phyloP scores from a whole-genome alignment of 2,888 invertebrate species.

The Brachypalpus laphriformis region DNA sequence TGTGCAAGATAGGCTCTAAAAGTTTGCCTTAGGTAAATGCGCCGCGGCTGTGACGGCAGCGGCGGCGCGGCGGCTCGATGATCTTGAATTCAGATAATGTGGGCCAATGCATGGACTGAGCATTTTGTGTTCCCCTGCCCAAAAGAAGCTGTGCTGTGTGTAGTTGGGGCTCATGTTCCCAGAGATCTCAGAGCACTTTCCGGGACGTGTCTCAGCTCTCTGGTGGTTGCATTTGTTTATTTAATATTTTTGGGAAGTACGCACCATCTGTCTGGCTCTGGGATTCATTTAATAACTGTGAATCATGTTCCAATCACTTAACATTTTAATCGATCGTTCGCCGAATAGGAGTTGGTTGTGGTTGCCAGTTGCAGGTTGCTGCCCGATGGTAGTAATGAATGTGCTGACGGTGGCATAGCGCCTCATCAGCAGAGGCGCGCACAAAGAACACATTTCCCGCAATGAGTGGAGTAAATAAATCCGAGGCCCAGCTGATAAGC shows the following conservation, averaged over 20 bases:
- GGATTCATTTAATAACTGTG: constrained; percentile 71
- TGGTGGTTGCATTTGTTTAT: constrained; percentile 51
- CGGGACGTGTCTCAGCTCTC: constrained; percentile 27
- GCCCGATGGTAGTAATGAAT: constrained; percentile 31
- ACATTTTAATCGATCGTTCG: constrained; percentile 72
- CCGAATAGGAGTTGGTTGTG: constrained; percentile 32
- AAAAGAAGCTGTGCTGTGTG: constrained; percentile 53
- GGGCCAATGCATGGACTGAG: constrained; percentile 65
- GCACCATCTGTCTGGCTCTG: constrained; percentile 49
- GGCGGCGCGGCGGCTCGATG: constrained; percentile 48
- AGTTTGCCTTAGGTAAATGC: constrained; percentile 69
- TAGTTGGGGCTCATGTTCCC: constrained; percentile 33
- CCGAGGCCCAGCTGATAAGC: constrained; percentile 62
- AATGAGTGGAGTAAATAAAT: constrained; percentile 62
- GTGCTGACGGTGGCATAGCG: constrained; percentile 58
- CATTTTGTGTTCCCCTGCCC: constrained; percentile 48
- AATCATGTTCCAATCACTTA: constrained; percentile 73
- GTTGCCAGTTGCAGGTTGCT: not conserved
- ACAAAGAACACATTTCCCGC: constrained; percentile 48
- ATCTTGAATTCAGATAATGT: constrained; percentile 74
- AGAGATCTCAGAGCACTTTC: constrained; percentile 48
- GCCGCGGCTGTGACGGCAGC: constrained; percentile 39
- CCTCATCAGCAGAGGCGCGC: constrained; percentile 44
- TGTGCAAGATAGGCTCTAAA: constrained; percentile 68
- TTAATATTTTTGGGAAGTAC: constrained; percentile 59